Evolutionary conservation across 2,797 vertebrate species (phyloP).

Genomic region (Heterohyrax brucei): DNA sequence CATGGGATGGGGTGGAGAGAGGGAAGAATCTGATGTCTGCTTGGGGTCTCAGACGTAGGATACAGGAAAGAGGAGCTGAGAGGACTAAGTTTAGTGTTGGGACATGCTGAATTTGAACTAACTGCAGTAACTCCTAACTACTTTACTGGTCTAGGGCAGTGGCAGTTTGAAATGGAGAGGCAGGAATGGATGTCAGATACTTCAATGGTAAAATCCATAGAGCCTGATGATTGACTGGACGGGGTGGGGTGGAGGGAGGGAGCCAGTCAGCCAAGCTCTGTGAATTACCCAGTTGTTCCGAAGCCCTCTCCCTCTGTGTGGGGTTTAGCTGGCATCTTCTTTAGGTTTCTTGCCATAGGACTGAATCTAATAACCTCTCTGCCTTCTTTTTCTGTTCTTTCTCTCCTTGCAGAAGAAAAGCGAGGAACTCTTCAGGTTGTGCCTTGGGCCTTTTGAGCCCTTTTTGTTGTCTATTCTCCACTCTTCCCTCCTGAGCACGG

Average conservation of each 20-base stretch:
- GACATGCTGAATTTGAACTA: background rate
- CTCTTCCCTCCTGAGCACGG: slow-evolving; percentile 30
- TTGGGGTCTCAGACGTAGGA: background rate
- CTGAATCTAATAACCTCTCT: slow-evolving; percentile 86
- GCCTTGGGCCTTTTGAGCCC: slow-evolving; percentile 83
- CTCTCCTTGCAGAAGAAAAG: slow-evolving; percentile 93
- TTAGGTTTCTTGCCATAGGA: slow-evolving; percentile 37
- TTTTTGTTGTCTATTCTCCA: slow-evolving; percentile 72
- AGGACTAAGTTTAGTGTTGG: background rate
- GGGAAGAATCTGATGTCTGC: background rate
- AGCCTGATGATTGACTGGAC: background rate
- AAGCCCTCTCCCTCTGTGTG: background rate
- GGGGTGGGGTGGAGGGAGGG: background rate
- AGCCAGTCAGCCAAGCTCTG: background rate
- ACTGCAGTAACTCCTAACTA: no score
- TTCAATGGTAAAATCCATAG: background rate
- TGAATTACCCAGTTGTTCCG: background rate
- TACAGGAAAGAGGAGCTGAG: background rate
- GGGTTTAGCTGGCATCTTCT: slow-evolving; percentile 65
- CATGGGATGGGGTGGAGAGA: background rate
- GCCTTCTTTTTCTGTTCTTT: slow-evolving; percentile 79
- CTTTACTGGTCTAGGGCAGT: background rate
- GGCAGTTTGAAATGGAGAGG: background rate
- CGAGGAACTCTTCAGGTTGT: slow-evolving; percentile 96
- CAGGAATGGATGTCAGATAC: slow-evolving; percentile 4